Base-by-base conservation (phyloP, 2,888 invertebrate genomes). In the Lissonota sp. region DNA sequence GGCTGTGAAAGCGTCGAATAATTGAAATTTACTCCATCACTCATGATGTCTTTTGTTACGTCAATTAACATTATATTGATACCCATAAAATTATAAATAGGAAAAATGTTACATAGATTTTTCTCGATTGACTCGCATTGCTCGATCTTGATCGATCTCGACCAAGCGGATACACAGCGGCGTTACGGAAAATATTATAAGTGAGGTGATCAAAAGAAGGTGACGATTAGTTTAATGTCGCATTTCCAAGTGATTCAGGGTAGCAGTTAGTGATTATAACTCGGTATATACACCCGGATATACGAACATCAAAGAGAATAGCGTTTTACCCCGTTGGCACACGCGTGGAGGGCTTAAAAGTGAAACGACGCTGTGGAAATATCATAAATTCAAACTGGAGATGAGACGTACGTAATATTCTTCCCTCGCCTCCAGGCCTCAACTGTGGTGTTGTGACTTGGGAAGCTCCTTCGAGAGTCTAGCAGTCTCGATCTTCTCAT, bases 361-460 rank as follows among this genome's bases (percentile, higher is more conserved):
- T 57, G 75, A 79, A 75, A 84, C 81, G 83, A 85, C 88, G 85
- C 82, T 87, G 87, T 87, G 88, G 91, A 91, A 92, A 92, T 91
- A 92, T 91, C 89, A 91, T 92, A 91, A 92, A 91, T 92, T 88
- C 88, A 89, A 89, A 90, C 90, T 89, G 58, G 58, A 44, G 60
- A 62, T 40, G 86, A 86, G 77, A 75, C 80, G 60, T 51, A 26
- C 71, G 12, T 51, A 46, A 26, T 71, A 26, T 46, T 49, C 51
- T 58, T 49, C 62, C 67, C 74, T 40, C 51, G 60, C 62, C 67
- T 26, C 88, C 53, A 62, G 75, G 81, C 26, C 26, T 26, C 26
- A 26, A 26, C 85, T 89, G 88, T 89, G 88, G 87, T 90, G 88
- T 89, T 89, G 87, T 90, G 88, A 89, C 88, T 87, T 79, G 67